A percentile compares a stretch with the other conserved stretches of the same genome.
These are phyloP conservation scores for Labeo catla DNA, from an alignment of 2,113 vertebrate species.

Conservation along the genomic window DNA sequence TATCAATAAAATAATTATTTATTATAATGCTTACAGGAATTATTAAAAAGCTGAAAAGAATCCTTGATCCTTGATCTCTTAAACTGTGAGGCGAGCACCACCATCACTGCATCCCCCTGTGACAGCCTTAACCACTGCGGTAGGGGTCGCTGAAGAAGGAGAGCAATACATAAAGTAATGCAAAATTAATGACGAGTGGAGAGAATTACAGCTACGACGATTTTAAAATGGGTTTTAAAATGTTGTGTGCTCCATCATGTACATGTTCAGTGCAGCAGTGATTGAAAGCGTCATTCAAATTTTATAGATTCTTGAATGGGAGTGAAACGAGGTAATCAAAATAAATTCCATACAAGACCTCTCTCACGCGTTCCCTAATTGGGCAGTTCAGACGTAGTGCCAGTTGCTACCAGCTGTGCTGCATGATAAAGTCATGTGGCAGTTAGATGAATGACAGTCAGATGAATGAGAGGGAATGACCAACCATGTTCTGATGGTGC, in stretches of 20 bases:
- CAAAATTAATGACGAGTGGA: neutral
- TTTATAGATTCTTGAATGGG: neutral
- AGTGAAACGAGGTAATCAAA: constrained; percentile 1
- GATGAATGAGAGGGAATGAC: neutral
- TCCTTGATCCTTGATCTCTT: neutral
- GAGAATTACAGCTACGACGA: neutral
- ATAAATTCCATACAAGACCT: constrained; percentile 9
- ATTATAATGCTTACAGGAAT: neutral
- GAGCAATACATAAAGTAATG: neutral
- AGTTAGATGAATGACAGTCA: constrained; percentile 5
- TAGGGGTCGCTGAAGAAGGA: neutral
- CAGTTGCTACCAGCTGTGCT: constrained; percentile 25
- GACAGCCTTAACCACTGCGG: neutral
- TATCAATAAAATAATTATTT: neutral
- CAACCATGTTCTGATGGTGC: neutral
- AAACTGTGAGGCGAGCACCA: neutral
- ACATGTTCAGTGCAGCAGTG: neutral
- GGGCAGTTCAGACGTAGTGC: constrained; percentile 22
- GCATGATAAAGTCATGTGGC: constrained; percentile 31
- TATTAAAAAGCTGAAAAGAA: too few relatives aligned
- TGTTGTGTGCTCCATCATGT: neutral
- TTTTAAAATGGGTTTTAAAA: neutral
- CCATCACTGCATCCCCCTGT: neutral
- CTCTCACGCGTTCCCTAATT: neutral
- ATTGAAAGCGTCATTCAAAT: neutral